These are phyloP conservation scores for Periphyllus acericola DNA, from an alignment of 2,888 invertebrate species.

Conservation along the genomic window DNA sequence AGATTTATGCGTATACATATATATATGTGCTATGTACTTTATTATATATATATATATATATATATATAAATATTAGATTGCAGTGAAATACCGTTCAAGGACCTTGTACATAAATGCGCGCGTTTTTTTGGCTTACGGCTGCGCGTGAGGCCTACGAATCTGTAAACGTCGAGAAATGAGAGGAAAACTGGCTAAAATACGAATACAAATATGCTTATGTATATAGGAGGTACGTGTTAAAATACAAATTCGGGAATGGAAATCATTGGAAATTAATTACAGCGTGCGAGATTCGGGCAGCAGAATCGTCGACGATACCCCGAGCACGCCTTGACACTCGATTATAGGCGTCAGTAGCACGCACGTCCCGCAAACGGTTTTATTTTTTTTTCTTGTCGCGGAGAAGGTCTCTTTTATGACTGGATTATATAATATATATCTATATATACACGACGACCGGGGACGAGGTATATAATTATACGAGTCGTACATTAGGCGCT, in stretches of 20 bases:
- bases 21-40: neutral
- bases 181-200: neutral
- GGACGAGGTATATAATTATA: neutral
- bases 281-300: neutral
- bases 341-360: constrained; percentile 13
- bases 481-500: too few species aligned
- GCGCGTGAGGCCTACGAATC: neutral
- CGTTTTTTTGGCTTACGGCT: neutral
- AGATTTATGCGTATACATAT: neutral
- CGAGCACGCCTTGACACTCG: constrained; percentile 39
- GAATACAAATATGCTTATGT: neutral
- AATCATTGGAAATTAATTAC: constrained; percentile 46
- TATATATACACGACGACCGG: neutral
- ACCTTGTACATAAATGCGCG: neutral
- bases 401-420: constrained; percentile 9
- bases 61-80: neutral
- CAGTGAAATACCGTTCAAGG: constrained; percentile 46
- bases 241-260: neutral
- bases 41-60: too few species aligned
- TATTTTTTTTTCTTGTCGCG: neutral
- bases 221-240: neutral
- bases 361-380: neutral
- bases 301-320: neutral
- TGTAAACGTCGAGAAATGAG: neutral
- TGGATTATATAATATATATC: neutral